Base-by-base conservation (phyloP, 2,113 vertebrate genomes). In the Poeciliopsis occidentalis region DNA sequence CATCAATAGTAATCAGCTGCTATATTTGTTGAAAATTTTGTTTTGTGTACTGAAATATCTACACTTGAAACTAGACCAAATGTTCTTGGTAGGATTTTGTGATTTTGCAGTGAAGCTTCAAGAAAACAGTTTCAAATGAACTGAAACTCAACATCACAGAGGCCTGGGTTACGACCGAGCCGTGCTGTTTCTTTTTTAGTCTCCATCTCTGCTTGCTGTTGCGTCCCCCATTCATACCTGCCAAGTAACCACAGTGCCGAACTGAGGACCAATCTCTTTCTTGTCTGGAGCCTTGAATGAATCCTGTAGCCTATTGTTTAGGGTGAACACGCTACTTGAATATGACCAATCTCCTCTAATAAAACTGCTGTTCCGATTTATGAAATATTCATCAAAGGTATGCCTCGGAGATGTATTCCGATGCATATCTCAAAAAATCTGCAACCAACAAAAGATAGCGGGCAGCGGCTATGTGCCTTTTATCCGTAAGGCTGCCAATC, bases 341-440 rank as follows among this genome's bases (percentile, higher is more conserved):
- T 88, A 84, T 62, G 76, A 87, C 84, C 88, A 87, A 90, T 92
- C 86, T 92, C 87, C 80, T 83, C 76, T 84, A 89, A 90, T 92
- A 89, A 92, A 90, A 90, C 78, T 77, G 72, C 80, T 76, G 80
- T 88, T 88, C 85, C 76, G 74, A 71, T 85, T 90, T 84, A 93
- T 93, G 84, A 92, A 94, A 93, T 93, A 94, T 94, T 94, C 89
- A 94, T 92, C 83, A 89, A 90, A 90, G 80, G 41, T 87, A 83
- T 89, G 69, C 88, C 88, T 69, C 27, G 51, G 88, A 90, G 88
- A 76, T 78, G 79, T 79, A 83, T 82, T 86, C 79, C 80, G 78
- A 87, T 83, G 85, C 84, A 88, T 82, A 83, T 92, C 87, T 88
- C 79, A 84, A 8, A 37, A 83, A 88, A 89, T 89, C 80, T 70